A percentile compares a stretch with the other conserved stretches of the same genome.
Evolutionary conservation across 2,888 invertebrate genomes (phyloP).

Genomic region (Apamea sordens): DNA sequence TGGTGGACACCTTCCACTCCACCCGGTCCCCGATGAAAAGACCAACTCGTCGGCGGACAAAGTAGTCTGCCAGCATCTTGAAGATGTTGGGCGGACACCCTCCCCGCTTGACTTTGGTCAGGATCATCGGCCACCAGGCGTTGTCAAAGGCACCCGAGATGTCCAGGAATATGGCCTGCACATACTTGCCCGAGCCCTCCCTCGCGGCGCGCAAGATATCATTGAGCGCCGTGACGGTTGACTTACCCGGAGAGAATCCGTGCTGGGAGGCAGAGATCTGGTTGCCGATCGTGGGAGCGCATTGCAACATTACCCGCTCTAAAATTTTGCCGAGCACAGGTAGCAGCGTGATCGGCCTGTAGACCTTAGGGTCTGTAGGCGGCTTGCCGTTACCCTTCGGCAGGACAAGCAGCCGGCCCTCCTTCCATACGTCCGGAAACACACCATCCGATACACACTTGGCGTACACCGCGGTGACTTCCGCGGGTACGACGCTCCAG

Average conservation of each 20-base stretch:
- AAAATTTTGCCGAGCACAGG: conserved; percentile 68
- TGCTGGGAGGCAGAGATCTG: conserved; percentile 63
- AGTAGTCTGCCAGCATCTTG: conserved; percentile 62
- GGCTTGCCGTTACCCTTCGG: conserved; percentile 62
- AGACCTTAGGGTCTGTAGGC: conserved; percentile 57
- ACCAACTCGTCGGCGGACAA: conserved; percentile 56
- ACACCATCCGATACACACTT: conserved; percentile 44
- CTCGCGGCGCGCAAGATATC: conserved; percentile 1
- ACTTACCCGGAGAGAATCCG: conserved; percentile 63
- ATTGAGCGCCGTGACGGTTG: conserved; percentile 66
- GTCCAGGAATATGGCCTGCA: conserved; percentile 66
- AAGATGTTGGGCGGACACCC: conserved; percentile 64
- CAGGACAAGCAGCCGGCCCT: conserved; percentile 53
- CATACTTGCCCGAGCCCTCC: conserved; percentile 38
- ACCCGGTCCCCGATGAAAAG: conserved; percentile 38
- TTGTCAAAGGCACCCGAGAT: conserved; percentile 72
- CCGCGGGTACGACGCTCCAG: neutral
- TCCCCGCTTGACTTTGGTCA: conserved; percentile 53
- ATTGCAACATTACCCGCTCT: conserved; percentile 59
- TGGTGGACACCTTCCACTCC: conserved; percentile 56
- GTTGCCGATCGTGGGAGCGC: conserved; percentile 45
- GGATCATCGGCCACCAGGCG: conserved; percentile 73
- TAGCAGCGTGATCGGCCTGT: conserved; percentile 67
- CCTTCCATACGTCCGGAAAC: conserved; percentile 66
- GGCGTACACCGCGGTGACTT: conserved; percentile 16